Evolutionary conservation across 2,113 vertebrate genomes (phyloP).

Genomic region (Protobothrops flavoviridis): DNA sequence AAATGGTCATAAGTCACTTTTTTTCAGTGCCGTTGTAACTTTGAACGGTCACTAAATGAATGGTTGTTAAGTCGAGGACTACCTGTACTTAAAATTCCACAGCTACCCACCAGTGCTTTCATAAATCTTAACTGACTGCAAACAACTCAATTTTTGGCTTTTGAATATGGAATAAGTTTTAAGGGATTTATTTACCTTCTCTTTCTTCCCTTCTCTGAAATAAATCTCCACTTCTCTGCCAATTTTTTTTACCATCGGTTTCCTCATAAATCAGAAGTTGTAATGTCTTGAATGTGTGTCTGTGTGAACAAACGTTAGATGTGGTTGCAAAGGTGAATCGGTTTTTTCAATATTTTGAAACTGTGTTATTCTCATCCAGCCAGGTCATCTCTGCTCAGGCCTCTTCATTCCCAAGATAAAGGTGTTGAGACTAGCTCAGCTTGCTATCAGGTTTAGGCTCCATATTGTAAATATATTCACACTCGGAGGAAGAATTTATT

Average conservation of each 20-base stretch:
- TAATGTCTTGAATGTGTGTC: neutral
- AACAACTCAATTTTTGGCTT: neutral
- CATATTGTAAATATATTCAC: neutral
- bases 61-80: neutral
- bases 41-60: neutral
- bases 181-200: too few relatives aligned
- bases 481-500: neutral
- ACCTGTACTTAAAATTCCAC: neutral
- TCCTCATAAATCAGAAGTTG: neutral
- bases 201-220: neutral
- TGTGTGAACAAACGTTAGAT: neutral
- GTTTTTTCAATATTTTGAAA: neutral
- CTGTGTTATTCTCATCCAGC: neutral
- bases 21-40: neutral
- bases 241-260: neutral
- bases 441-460: neutral
- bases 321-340: neutral
- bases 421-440: neutral
- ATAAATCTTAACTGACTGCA: neutral
- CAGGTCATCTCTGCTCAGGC: neutral
- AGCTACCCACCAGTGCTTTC: neutral
- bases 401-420: neutral
- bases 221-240: neutral
- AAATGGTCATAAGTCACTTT: neutral
- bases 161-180: neutral